A percentile compares a stretch with the other conserved stretches of the same genome.
phyloP scores from a whole-genome alignment of 2,888 invertebrate species.

The Oxytorus armatus region DNA sequence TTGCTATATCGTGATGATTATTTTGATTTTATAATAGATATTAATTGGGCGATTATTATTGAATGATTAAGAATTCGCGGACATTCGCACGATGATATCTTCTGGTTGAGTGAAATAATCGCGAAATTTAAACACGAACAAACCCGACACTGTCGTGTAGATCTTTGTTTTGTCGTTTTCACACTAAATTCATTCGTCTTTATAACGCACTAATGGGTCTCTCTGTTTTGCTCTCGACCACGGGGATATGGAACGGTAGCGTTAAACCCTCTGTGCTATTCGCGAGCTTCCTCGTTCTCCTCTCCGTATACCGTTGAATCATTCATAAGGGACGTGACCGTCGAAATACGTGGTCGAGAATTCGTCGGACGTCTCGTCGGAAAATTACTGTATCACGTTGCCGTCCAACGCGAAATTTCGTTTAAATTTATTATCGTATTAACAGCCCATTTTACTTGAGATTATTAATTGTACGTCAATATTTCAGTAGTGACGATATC shows the following conservation, averaged over 20 bases:
- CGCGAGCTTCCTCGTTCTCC: constrained; percentile 18
- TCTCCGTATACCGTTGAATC: constrained; percentile 70
- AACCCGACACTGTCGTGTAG: constrained; percentile 8
- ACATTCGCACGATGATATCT: not conserved
- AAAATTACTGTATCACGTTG: constrained; percentile 50
- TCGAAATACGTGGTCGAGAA: constrained; percentile 68
- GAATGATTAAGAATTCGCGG: not conserved
- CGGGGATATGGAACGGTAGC: constrained; percentile 12
- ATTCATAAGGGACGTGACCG: constrained; percentile 72
- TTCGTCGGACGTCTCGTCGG: constrained; percentile 67
- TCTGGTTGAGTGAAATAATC: constrained; percentile 8
- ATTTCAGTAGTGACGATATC: not conserved
- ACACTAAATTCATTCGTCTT: constrained; percentile 72
- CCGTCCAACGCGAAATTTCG: constrained; percentile 70
- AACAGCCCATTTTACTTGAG: constrained; percentile 9
- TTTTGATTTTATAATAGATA: no score
- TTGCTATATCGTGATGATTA: no score
- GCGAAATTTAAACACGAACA: constrained; percentile 5
- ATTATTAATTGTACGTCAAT: constrained; percentile 2
- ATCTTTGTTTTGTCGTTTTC: constrained; percentile 47
- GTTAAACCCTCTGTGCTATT: constrained; percentile 29
- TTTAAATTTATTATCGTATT: constrained; percentile 66
- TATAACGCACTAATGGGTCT: constrained; percentile 73
- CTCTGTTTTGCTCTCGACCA: constrained; percentile 67
- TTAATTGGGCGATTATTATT: no score